Evolutionary conservation across 2,888 invertebrate species (phyloP).

Genomic region (Drosophila formosana): DNA sequence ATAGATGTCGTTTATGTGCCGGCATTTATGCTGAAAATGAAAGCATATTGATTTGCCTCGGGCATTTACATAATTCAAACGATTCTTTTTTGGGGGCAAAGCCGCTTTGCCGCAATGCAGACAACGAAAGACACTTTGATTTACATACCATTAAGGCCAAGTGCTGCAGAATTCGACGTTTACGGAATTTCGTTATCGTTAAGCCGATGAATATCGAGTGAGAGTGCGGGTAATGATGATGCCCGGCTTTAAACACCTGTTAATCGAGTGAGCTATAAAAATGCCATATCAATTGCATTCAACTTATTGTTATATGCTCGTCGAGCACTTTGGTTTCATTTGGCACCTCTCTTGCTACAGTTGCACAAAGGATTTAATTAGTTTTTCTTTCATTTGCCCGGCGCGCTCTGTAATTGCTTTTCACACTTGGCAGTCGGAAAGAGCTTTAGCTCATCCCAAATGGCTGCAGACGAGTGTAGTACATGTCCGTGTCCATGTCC

Average conservation of each 20-base stretch:
- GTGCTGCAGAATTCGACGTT: slow-evolving; percentile 16
- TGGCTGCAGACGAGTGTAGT: slow-evolving; percentile 25
- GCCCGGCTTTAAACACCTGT: slow-evolving; percentile 30
- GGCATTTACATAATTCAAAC: slow-evolving; percentile 65
- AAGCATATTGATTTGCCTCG: slow-evolving; percentile 63
- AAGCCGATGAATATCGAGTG: slow-evolving; percentile 26
- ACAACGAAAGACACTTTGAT: slow-evolving; percentile 49
- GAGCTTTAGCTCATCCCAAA: slow-evolving; percentile 39
- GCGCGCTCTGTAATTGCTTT: slow-evolving; percentile 71
- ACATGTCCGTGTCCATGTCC: slow-evolving; percentile 9
- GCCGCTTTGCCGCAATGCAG: slow-evolving; percentile 66
- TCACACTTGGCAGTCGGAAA: slow-evolving; percentile 51
- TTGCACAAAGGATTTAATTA: slow-evolving; percentile 83
- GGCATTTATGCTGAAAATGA: slow-evolving; percentile 70
- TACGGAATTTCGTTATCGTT: slow-evolving; percentile 36
- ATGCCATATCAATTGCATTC: slow-evolving; percentile 39
- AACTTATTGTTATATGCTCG: slow-evolving; percentile 10
- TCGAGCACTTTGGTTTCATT: slow-evolving; percentile 27
- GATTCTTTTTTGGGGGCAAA: slow-evolving; percentile 45
- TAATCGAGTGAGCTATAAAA: slow-evolving; percentile 34
- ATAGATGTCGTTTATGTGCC: slow-evolving; percentile 67
- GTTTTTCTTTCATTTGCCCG: slow-evolving; percentile 81
- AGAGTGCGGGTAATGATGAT: slow-evolving; percentile 5
- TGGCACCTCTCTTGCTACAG: slow-evolving; percentile 34
- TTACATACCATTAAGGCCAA: slow-evolving; percentile 57